These are phyloP conservation scores for Drosophila antonietae DNA, from an alignment of 2,888 invertebrate species.

Conservation along the genomic window DNA sequence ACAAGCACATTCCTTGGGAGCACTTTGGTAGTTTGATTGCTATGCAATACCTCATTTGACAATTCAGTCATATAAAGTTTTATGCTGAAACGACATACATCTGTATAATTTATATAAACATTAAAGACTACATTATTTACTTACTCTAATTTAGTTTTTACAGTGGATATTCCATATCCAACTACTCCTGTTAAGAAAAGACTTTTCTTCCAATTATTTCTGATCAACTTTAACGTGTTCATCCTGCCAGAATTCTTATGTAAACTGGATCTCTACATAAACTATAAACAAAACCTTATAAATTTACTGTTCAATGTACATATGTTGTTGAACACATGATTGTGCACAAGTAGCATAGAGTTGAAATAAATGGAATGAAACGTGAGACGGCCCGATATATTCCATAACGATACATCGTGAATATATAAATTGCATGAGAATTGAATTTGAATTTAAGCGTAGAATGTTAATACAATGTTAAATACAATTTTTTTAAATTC, in stretches of 20 bases:
- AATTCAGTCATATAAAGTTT: constrained; percentile 91
- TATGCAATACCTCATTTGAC: constrained; percentile 91
- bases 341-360: neutral
- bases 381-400: neutral
- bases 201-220: constrained; percentile 94
- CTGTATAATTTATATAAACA: neutral
- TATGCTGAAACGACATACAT: constrained; percentile 86
- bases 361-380: constrained; percentile 11
- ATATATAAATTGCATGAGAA: neutral
- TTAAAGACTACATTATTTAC: constrained; percentile 65
- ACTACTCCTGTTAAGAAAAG: constrained; percentile 88
- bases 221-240: constrained; percentile 54
- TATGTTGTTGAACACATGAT: neutral
- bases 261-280: constrained; percentile 16
- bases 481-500: neutral
- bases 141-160: constrained; percentile 91
- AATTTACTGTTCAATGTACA: neutral
- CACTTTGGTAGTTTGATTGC: constrained; percentile 86
- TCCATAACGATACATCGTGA: neutral
- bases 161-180: constrained; percentile 89
- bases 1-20: constrained; percentile 92
- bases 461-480: neutral
- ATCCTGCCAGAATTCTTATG: constrained; percentile 36
- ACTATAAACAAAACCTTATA: neutral
- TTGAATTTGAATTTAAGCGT: neutral